A percentile compares a stretch with the other conserved stretches of the same genome.
phyloP scores from a whole-genome alignment of 2,888 invertebrate genomes.

The Amorpha juglandis region DNA sequence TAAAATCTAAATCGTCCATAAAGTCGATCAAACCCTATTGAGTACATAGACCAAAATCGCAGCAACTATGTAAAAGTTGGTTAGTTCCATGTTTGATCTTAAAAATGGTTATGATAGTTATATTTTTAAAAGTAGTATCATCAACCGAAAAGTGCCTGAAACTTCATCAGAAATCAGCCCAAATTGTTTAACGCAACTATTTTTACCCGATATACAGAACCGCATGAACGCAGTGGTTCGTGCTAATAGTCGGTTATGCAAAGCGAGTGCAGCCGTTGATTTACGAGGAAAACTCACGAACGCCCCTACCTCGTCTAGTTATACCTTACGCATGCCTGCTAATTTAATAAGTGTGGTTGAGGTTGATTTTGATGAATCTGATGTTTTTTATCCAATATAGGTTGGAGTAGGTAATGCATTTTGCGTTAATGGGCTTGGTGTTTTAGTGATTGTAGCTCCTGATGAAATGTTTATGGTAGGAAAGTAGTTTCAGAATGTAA shows the following conservation, averaged over 20 bases:
- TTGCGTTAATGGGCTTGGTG: neutral
- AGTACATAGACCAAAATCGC: too few species aligned
- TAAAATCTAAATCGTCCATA: too few species aligned
- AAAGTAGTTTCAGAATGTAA: too few species aligned
- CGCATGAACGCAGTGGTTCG: slow-evolving; percentile 51
- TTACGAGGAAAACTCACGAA: slow-evolving; percentile 60
- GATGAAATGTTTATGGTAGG: too few species aligned
- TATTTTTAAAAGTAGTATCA: too few species aligned
- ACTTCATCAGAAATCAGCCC: neutral
- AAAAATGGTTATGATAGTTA: too few species aligned
- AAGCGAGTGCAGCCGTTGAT: slow-evolving; percentile 66
- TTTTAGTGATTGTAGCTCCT: too few species aligned
- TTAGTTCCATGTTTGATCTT: too few species aligned
- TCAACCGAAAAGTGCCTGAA: too few species aligned
- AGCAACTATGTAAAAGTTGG: too few species aligned
- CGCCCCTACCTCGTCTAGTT: slow-evolving; percentile 9
- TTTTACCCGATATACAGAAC: slow-evolving; percentile 29
- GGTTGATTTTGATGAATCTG: slow-evolving; percentile 13
- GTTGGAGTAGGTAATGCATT: neutral
- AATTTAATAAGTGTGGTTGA: slow-evolving; percentile 18
- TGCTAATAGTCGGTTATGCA: slow-evolving; percentile 64
- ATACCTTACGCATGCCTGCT: slow-evolving; percentile 15
- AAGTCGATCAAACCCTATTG: too few species aligned
- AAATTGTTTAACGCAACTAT: slow-evolving; percentile 30
- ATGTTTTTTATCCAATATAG: slow-evolving; percentile 15